Base-by-base conservation (phyloP, 2,888 invertebrate species). In the Lithophane ornitopus region DNA sequence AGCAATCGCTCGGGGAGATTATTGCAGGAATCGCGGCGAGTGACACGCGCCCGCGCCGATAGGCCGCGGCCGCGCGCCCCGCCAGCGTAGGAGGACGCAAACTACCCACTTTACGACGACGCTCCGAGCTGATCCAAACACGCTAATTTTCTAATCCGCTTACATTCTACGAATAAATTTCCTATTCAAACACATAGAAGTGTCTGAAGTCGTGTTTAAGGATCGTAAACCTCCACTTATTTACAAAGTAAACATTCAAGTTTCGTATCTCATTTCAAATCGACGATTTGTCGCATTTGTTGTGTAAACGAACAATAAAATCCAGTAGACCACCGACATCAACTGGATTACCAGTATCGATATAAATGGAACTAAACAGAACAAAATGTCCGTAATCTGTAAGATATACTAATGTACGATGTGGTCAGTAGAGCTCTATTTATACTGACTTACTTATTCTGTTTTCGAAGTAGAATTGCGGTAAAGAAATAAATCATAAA, bases 1-100 rank as follows among this genome's bases (percentile, higher is more conserved):
- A 95, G 94, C 94, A 93, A 95, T 95, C 94, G 93, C 93, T 93
- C 90, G 92, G 81, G 89, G 93, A 94, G 94, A 94, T 94, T 94
- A 94, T 91, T 92, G 94, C 93, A 88, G 91, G 92, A 89, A 91
- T 92, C 91, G 93, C 94, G 89, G 90, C 92, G 92, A 92, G 92
- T 93, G 95, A 95, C 95, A 94, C 94, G 94, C 93, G 94, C 92
- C 87, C 78, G 77, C 84, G 78, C 80, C 79, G 78, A 75, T 66
- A 67, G 65, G 65, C 61, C 74, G 62, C 75, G 67, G 65, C 70
- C 63, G 58, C 76, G 69, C 71, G 59, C 73, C 69, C 62, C 69
- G 62, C 74, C 68, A 61, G 80, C 81, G 81, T 89, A 79, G 81
- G 80, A 72, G 82, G 84, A 82, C 78, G 86, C 90, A 88, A 90